Evolutionary conservation across 2,113 vertebrate genomes (phyloP), one percentile per base, ranked within the genome.

Genomic region (Halcyon malimbica): DNA sequence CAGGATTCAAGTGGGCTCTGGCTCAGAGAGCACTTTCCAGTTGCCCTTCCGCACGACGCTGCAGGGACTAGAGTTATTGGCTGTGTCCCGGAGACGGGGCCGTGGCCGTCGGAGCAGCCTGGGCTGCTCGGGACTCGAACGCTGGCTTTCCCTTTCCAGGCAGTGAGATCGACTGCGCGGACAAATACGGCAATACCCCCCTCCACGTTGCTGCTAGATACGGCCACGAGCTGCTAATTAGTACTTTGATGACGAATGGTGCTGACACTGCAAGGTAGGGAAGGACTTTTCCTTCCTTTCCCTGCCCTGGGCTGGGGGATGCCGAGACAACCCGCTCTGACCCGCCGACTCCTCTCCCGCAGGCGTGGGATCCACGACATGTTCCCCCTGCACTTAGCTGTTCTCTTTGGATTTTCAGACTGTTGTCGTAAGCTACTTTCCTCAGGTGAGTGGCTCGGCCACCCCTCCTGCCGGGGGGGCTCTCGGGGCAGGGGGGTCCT

Each of bases 341-440:
- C 35, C 23, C 33, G 8, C 51, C 14, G 14, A 8, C 24, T 5
- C 20, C 12, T 96, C 39, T 50, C 35, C 48, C 3, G 33, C 90
- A 99, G 99, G 97, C 99, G 98, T 91, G 99, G 99, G 73, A 98
- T 99, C 97, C 98, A 99, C 59, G 99, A 99, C 96, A 99, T 99
- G 99, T 99, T 99, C 96, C 99, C 99, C 18, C 97, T 99, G 95
- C 99, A 99, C 98, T 98, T 99, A 97, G 99, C 99, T 16, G 98
- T 98, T 51, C 98, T 99, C 80, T 99, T 99, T 28, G 98, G 99
- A 93, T 99, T 99, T 97, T 99, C 99, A 96, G 99, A 99, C 98
- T 99, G 99, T 98, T 99, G 99, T 97, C 99, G 98, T 96, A 99
- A 99, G 98, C 98, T 99, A 90, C 98, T 99, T 94, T 99, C 98